Evolutionary conservation across 2,113 vertebrate species (phyloP).

Genomic region (Sander vitreus): DNA sequence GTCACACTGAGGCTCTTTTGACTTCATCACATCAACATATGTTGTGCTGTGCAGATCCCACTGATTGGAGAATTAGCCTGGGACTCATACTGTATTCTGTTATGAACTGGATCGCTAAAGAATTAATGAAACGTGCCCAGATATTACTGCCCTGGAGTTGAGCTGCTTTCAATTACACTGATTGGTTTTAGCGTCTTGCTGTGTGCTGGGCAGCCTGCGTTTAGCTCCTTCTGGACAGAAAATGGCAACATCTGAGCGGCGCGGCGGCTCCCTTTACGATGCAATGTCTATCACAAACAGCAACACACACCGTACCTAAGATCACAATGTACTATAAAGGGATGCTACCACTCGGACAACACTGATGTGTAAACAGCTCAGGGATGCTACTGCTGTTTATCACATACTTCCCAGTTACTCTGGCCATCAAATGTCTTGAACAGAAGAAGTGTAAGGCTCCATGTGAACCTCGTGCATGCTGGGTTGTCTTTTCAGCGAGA

Average conservation of each 20-base stretch:
- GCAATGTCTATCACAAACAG: slow-evolving; percentile 46
- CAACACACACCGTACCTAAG: slow-evolving; percentile 61
- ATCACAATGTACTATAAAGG: slow-evolving; percentile 49
- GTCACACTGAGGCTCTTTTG: slow-evolving; percentile 49
- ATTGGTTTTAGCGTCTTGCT: slow-evolving; percentile 71
- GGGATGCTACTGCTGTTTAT: slow-evolving; percentile 73
- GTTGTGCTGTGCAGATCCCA: slow-evolving; percentile 44
- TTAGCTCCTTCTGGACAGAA: slow-evolving; percentile 51
- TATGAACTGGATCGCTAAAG: slow-evolving; percentile 72
- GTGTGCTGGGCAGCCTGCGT: slow-evolving; percentile 45
- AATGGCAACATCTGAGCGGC: slow-evolving; percentile 44
- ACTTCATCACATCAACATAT: slow-evolving; percentile 44
- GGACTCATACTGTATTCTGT: slow-evolving; percentile 46
- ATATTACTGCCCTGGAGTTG: slow-evolving; percentile 75
- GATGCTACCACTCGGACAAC: slow-evolving; percentile 55
- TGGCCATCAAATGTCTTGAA: slow-evolving; percentile 69
- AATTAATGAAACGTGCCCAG: slow-evolving; percentile 77
- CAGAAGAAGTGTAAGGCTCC: slow-evolving; percentile 68
- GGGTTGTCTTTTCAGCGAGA: slow-evolving; percentile 76
- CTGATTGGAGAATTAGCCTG: slow-evolving; percentile 61
- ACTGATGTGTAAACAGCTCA: slow-evolving; percentile 69
- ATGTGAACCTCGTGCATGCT: slow-evolving; percentile 61
- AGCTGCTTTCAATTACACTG: slow-evolving; percentile 76
- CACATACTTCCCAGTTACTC: slow-evolving; percentile 79
- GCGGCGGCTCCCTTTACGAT: slow-evolving; percentile 53